Evolutionary conservation across 2,113 vertebrate species (phyloP).

Genomic region (Phrynocephalus versicolor): DNA sequence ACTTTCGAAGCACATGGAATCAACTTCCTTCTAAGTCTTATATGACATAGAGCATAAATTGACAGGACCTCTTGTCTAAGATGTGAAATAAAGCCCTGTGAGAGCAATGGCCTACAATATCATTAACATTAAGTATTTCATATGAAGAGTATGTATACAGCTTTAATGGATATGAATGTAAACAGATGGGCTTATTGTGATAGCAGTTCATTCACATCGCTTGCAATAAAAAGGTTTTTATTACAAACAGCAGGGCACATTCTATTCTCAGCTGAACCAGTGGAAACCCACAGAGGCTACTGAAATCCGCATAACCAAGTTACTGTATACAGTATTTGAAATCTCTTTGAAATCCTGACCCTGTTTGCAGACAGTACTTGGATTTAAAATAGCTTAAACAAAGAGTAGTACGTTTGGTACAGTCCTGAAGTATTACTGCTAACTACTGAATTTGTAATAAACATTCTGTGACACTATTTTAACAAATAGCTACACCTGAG

Average conservation of each 20-base stretch:
- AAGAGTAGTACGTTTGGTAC: slow-evolving; percentile 49
- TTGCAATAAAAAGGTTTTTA: slow-evolving; percentile 61
- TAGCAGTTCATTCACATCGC: slow-evolving; percentile 52
- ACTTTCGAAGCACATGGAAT: neutral
- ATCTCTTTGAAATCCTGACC: slow-evolving; percentile 62
- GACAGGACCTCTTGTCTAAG: slow-evolving; percentile 41
- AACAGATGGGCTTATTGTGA: slow-evolving; percentile 64
- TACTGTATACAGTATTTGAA: slow-evolving; percentile 61
- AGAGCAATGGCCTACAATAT: slow-evolving; percentile 44
- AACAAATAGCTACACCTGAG: neutral
- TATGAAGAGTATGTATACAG: slow-evolving; percentile 26
- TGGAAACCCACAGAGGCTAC: slow-evolving; percentile 47
- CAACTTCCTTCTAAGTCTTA: slow-evolving; percentile 27
- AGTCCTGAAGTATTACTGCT: neutral
- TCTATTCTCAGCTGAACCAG: slow-evolving; percentile 54
- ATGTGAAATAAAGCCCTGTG: slow-evolving; percentile 57
- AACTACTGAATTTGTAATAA: neutral
- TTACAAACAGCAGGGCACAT: slow-evolving; percentile 65
- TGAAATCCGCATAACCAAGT: slow-evolving; percentile 53
- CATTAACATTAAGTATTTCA: slow-evolving; percentile 50
- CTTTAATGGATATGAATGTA: slow-evolving; percentile 63
- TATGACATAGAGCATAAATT: slow-evolving; percentile 4
- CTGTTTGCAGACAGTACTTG: slow-evolving; percentile 48
- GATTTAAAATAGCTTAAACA: slow-evolving; percentile 55
- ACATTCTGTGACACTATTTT: neutral